Percentiles rank a stretch among this genome's conserved stretches.
Conservation (phyloP, 1,140 invertebrate genomes). For the Planococcus citri region DNA sequence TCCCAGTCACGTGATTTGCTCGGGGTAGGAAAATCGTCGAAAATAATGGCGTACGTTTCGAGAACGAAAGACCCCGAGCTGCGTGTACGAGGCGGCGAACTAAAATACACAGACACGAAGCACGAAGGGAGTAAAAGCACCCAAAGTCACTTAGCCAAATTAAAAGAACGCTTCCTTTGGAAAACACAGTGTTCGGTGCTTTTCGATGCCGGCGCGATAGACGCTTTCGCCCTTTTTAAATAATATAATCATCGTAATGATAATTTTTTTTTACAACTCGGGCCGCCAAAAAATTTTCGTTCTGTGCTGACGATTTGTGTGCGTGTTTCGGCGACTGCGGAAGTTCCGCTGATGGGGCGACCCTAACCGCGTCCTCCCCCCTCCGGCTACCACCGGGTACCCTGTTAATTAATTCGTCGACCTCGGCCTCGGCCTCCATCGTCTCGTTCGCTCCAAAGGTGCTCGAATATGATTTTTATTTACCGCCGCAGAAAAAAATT, state of each 20-base stretch:
- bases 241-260: conserved; percentile 1
- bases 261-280: not conserved
- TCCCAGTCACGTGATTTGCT: not conserved
- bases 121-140: not conserved
- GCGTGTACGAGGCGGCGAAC: not conserved
- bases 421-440: too few species aligned
- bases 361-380: not conserved
- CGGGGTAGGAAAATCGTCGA: not conserved
- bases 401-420: not conserved
- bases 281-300: not conserved
- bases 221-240: conserved; percentile 7
- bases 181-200: conserved; percentile 8
- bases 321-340: not conserved
- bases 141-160: conserved; percentile 17
- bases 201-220: conserved; percentile 12
- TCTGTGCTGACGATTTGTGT: not conserved
- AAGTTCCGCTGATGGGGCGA: not conserved
- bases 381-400: too few species aligned
- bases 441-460: too few species aligned
- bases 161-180: conserved; percentile 14
- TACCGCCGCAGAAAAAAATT: too few species aligned
- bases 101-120: too few species aligned
- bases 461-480: too few species aligned
- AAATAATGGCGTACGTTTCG: not conserved
- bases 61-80: too few species aligned